Evolutionary conservation across 2,888 invertebrate species (phyloP), one percentile per base, ranked within the genome.

Genomic region (Kuschelorhynchus macadamiae): DNA sequence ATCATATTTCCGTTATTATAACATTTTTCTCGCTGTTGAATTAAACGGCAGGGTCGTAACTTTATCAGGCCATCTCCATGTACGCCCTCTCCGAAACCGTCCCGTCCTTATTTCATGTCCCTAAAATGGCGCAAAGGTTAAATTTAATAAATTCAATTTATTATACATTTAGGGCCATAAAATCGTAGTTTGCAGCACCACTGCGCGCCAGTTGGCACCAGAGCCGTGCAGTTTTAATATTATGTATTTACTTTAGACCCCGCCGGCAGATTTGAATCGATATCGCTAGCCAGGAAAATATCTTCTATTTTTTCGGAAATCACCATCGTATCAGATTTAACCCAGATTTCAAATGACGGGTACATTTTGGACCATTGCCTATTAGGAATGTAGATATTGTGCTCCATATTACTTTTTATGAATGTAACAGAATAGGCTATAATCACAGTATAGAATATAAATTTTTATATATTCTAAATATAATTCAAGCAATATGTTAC

Each of bases 71-170:
- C 7, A 25, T 25, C 7, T 25, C 25, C 25, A 25, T 25, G 25
- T n/a, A n/a, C 25, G 3, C 25, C 25, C 25, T 25, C 7, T 17
- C 32, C 44, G 33, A 20, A 44, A 33, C 57, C 20, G 16, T 20
- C 18, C 46, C 41, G 20, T 36, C 52, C 33, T n/a, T 36, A 39
- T 49, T 60, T 60, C 25, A 60, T 39, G 39, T 49, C 60, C 32
- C 39, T 60, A 39, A n/a, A 60, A 60, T 60, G 56, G 56, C 36
- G 21, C 53, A 46, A 64, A 56, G 47, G 64, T 56, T 55, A 55
- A 53, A 64, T 67, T 67, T 67, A 67, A 67, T 67, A 67, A 67
- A 67, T 67, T 63, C 67, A 67, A 67, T 67, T 67, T 67, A 67
- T 67, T 62, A 62, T 42, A 50, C 67, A 62, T 67, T 63, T 57